Evolutionary conservation across 2,113 vertebrate species (phyloP).

Genomic region (Mormyrus iriodes): DNA sequence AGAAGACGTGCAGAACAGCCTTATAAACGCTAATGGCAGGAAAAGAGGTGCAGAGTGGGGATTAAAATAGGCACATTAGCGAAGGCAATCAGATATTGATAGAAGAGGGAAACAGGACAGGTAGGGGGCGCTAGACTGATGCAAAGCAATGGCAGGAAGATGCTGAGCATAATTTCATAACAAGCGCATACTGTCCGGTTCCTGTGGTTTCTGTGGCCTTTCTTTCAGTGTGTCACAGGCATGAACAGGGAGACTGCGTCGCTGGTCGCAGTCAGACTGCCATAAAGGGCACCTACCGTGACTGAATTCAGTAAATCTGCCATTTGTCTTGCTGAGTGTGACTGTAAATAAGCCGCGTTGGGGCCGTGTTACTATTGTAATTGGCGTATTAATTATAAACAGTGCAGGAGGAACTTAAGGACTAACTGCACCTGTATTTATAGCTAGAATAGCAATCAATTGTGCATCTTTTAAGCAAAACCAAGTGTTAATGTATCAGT

Average conservation of each 20-base stretch:
- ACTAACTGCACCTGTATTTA: neutral
- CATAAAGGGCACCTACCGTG: neutral
- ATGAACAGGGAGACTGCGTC: neutral
- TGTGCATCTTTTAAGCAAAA: neutral
- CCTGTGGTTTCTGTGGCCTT: neutral
- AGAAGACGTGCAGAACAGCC: neutral
- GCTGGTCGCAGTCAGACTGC: neutral
- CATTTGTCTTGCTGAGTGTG: neutral
- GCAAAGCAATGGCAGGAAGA: neutral
- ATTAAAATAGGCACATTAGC: neutral
- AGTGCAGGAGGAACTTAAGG: neutral
- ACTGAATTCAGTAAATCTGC: neutral
- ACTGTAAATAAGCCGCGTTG: neutral
- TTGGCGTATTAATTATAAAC: neutral
- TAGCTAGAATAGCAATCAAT: neutral
- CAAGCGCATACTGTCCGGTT: neutral
- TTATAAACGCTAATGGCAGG: neutral
- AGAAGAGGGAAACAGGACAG: neutral
- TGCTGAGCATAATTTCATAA: neutral
- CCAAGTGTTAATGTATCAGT: neutral
- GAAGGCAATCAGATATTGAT: neutral
- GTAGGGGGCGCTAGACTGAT: neutral
- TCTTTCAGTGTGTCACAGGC: neutral
- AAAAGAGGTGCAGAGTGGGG: neutral
- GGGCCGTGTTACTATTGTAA: neutral